phyloP scores from a whole-genome alignment of 2,113 vertebrate species.

The Syngnathus floridae region DNA sequence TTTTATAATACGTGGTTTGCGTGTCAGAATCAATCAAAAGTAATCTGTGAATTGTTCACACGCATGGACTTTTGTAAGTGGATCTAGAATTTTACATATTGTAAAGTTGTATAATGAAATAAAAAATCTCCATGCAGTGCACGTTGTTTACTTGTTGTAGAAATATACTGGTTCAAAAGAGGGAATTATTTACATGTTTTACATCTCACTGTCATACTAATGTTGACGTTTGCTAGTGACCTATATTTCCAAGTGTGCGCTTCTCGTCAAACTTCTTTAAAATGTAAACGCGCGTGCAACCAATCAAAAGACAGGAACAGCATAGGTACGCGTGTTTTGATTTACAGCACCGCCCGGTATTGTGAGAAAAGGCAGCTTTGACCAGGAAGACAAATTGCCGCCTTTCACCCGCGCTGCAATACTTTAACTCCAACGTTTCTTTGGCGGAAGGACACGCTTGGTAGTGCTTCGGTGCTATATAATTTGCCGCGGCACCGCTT shows the following conservation, averaged over 20 bases:
- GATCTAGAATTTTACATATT: neutral
- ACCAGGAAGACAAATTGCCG: neutral
- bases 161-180: neutral
- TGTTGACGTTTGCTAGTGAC: constrained; percentile 49
- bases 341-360: neutral
- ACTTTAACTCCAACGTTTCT: fast-evolving
- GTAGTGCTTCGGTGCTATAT: constrained; percentile 40
- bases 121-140: neutral
- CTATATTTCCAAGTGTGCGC: constrained; percentile 25
- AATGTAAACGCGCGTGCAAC: neutral
- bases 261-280: neutral
- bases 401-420: neutral
- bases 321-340: neutral
- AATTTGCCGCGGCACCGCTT: neutral
- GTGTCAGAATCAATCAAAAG: neutral
- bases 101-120: neutral
- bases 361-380: neutral
- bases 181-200: neutral
- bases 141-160: neutral
- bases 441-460: constrained; percentile 45
- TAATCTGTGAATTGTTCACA: neutral
- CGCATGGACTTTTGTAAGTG: neutral
- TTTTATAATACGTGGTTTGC: too few relatives aligned
- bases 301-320: constrained; percentile 6
- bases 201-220: neutral